Base-by-base conservation (phyloP, 2,797 vertebrate species). In the Sorex maritimensis region DNA sequence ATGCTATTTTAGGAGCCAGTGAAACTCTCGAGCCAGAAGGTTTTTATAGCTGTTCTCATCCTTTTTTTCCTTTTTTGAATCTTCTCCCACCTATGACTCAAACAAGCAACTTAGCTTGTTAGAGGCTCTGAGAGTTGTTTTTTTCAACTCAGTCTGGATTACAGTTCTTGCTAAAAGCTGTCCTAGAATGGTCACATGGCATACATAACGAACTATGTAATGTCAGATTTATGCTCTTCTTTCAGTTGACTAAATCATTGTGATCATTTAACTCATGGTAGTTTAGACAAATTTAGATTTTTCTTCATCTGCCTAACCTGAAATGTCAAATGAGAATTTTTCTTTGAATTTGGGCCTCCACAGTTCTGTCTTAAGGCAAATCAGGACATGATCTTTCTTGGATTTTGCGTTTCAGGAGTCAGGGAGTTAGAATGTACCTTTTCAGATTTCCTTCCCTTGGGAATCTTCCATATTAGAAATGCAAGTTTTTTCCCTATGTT, bases 251-350 rank as follows among this genome's bases (percentile, higher is more conserved):
- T 55, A 23, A 75, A 67, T 2, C 72, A 17, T 4, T 6, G 67
- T 82, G 41, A 72, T 75, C 75, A 58, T 46, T 11, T 92, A 44
- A 75, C 46, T 77, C 0, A 28, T n/a, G 26, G 69, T 63, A 83
- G 75, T 34, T 30, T 86, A 83, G 79, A 65, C 6, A 87, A 75
- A 94, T 30, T 61, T 83, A 34, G 49, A 11, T n/a, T 86, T 92
- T 52, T 77, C 41, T n/a, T 86, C 49, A 92, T 81, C n/a, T 44
- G 41, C 41, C 5, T 44, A 44, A 55, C 46, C 49, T 92, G 19
- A 21, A 58, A 9, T 73, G 71, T 63, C 14, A 84, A 73, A 75
- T 0, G 1, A 46, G 2, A 14, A 17, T 52, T 63, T 30, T 41
- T 44, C 41, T 79, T 78, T 81, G 41, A 13, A 9, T 38, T 19